Evolutionary conservation across 53 echinoderm and acorn worm genomes (phyloP).

Genomic region (Paracentrotus lividus): DNA sequence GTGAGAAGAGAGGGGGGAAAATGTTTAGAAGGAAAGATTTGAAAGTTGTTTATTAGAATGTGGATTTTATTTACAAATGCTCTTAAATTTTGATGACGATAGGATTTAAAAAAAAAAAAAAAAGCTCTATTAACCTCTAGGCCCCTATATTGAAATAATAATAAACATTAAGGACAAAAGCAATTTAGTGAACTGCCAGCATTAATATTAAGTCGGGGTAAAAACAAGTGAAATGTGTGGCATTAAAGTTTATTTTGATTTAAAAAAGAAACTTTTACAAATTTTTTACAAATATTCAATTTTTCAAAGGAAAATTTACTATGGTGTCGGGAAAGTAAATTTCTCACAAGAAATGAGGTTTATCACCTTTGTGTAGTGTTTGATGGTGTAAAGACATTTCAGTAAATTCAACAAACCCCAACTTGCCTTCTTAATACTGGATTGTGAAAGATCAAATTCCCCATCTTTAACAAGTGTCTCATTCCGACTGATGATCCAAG

Average conservation of each 20-base stretch:
- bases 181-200: background rate
- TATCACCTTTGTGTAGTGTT: background rate
- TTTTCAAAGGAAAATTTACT: background rate
- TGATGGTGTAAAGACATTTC: background rate
- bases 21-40: no score
- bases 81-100: no score
- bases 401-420: background rate
- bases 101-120: no score
- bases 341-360: background rate
- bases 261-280: no score
- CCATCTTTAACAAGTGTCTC: background rate
- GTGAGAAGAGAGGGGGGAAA: no score
- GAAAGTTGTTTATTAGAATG: no score
- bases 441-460: conserved; percentile 37
- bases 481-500: background rate
- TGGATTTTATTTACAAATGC: no score
- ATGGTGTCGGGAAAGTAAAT: background rate
- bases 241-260: no score
- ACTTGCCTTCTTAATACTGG: background rate
- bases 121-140: background rate
- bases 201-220: background rate
- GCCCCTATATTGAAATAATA: background rate
- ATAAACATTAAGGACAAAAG: background rate
- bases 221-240: no score
- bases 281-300: no score